Percentiles rank a stretch among this genome's conserved stretches.
phyloP scores from a whole-genome alignment of 2,797 vertebrate species.

The Muscicapa striata region DNA sequence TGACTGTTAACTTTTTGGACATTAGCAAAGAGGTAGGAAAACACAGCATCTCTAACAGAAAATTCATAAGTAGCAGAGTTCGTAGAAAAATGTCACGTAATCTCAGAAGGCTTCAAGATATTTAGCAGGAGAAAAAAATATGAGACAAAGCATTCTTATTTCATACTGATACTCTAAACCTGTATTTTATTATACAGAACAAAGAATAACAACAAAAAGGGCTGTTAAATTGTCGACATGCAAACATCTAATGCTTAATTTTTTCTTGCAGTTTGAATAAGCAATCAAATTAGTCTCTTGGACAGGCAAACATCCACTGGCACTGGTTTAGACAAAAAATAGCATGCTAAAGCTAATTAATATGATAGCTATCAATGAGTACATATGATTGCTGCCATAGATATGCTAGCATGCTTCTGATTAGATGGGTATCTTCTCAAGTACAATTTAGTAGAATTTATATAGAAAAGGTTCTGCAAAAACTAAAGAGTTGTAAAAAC shows the following conservation, averaged over 20 bases:
- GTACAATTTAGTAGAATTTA: not conserved
- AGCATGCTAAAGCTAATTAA: not conserved
- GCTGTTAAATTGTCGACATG: not conserved
- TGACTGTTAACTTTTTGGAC: not conserved
- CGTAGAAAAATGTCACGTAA: not conserved
- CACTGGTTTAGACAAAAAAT: not conserved
- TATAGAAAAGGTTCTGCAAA: not conserved
- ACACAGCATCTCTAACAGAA: not conserved
- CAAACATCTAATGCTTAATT: not conserved
- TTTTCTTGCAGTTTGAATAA: not conserved
- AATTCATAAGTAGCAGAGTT: not conserved
- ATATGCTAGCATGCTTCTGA: not conserved
- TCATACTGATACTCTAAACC: not conserved
- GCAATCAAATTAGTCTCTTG: not conserved
- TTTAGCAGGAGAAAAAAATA: not conserved
- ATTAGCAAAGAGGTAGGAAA: not conserved
- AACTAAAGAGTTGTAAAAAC: not conserved
- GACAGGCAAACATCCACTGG: not conserved
- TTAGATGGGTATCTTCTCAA: not conserved
- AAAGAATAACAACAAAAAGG: not conserved
- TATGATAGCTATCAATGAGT: not conserved
- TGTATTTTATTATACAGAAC: not conserved
- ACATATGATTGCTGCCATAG: not conserved
- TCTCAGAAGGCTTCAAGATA: not conserved
- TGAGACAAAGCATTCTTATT: not conserved